phyloP scores from a whole-genome alignment of 1,140 invertebrate genomes.

The Tachypleus tridentatus region DNA sequence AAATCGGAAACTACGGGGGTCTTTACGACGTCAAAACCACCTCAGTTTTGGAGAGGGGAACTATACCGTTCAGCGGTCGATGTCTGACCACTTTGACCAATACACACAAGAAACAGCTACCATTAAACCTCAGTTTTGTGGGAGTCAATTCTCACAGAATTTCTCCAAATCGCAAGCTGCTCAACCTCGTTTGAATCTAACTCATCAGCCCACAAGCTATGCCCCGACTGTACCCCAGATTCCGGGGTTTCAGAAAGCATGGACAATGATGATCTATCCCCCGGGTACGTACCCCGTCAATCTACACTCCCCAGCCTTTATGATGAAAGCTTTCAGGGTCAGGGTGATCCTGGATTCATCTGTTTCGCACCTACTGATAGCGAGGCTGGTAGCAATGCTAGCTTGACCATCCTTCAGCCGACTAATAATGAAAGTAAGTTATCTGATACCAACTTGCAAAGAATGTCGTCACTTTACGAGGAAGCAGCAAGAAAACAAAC shows the following conservation, averaged over 20 bases:
- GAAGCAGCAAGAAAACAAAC: not conserved
- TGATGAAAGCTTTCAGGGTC: not conserved
- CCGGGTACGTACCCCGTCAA: slow-evolving; percentile 2
- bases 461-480: not conserved
- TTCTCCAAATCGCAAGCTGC: no score
- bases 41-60: no score
- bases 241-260: slow-evolving; percentile 34
- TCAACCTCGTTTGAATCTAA: no score
- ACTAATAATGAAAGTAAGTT: not conserved
- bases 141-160: no score
- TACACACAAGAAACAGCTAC: no score
- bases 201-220: slow-evolving; percentile 12
- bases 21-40: no score
- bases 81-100: no score
- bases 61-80: no score
- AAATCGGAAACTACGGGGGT: no score
- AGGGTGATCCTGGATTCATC: not conserved
- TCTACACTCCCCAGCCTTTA: slow-evolving; percentile 7
- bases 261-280: slow-evolving; percentile 23
- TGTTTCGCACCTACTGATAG: not conserved
- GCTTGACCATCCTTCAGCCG: no score
- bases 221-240: slow-evolving; percentile 34
- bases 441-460: not conserved
- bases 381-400: not conserved
- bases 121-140: no score